Evolutionary conservation across 2,113 vertebrate species (phyloP), one percentile per base, ranked within the genome.

Genomic region (Pantherophis guttatus): DNA sequence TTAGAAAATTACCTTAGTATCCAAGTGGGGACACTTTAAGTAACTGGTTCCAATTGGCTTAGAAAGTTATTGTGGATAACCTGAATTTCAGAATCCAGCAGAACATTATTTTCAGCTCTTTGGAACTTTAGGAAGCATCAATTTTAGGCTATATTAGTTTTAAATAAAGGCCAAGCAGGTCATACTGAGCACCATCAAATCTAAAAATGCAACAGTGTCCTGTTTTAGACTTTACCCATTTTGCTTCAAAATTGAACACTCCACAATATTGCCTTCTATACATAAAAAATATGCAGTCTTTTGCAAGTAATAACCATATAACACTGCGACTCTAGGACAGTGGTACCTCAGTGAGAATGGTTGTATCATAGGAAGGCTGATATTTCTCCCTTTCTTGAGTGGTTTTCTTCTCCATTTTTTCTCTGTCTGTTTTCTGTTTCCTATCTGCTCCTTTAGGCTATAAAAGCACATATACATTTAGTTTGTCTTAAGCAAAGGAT

Each of bases 371-470:
- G 33, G 98, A 98, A 0, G 96, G 97, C 70, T 99, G 99, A 95
- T 99, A 99, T 95, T 99, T 99, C 92, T 99, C 99, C 96, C 98
- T 98, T 96, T 99, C 99, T 44, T 98, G 98, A 81, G 96, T 95
- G 0, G 97, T 97, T 96, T 98, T 98, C 95, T 99, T 99, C 93
- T 99, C 98, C 94, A 99, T 99, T 97, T 98, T 99, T 88, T 99
- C 99, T 70, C 98, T 96, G 97, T 99, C 99, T 0, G 99, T 99
- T 97, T 99, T 99, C 96, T 99, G 98, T 95, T 99, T 99, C 93
- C 99, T 98, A 96, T 99, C 99, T 1, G 99, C 99, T 96, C 99
- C 99, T 98, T 99, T 99, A 39, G 99, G 99, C 99, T 99, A 94
- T 13, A 97, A 96, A 96, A 93, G n/a, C 50, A 90, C 33, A 95